These are phyloP conservation scores for Lasioglossum baleicum DNA, from an alignment of 1,140 invertebrate genomes.

Conservation along the genomic window DNA sequence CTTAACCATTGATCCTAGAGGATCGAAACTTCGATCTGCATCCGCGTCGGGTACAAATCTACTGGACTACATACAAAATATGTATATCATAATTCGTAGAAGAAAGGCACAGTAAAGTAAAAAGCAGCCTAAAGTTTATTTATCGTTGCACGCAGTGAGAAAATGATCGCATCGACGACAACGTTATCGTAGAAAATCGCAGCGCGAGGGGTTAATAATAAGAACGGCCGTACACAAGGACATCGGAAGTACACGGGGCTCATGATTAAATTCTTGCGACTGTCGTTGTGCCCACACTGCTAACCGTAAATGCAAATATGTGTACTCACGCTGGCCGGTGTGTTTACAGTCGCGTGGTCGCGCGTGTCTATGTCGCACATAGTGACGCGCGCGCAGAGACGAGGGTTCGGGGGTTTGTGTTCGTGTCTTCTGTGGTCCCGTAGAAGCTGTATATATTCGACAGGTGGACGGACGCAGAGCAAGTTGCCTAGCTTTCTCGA, in stretches of 20 bases:
- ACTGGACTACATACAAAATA: too few species aligned
- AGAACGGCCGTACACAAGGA: neutral
- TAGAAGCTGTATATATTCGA: slow-evolving; percentile 45
- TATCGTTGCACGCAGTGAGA: too few species aligned
- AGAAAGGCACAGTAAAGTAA: too few species aligned
- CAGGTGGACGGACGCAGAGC: slow-evolving; percentile 25
- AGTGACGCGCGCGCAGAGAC: neutral
- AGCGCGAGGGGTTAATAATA: neutral
- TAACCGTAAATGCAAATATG: slow-evolving; percentile 45
- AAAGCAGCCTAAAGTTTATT: too few species aligned
- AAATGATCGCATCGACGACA: too few species aligned
- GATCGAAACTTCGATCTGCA: too few species aligned
- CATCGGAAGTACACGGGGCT: neutral
- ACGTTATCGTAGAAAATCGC: too few species aligned
- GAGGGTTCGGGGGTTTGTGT: too few species aligned
- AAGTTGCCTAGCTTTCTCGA: slow-evolving; percentile 33
- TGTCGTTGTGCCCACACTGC: slow-evolving; percentile 1
- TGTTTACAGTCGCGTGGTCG: slow-evolving; percentile 7
- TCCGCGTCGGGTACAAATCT: too few species aligned
- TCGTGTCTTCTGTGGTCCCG: neutral
- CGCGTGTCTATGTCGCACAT: neutral
- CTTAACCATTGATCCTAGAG: too few species aligned
- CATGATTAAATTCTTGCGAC: neutral
- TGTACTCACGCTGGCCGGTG: neutral
- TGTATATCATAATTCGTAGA: too few species aligned